These are phyloP conservation scores for Ectemnius cavifrons DNA, from an alignment of 2,888 invertebrate genomes.

Conservation along the genomic window DNA sequence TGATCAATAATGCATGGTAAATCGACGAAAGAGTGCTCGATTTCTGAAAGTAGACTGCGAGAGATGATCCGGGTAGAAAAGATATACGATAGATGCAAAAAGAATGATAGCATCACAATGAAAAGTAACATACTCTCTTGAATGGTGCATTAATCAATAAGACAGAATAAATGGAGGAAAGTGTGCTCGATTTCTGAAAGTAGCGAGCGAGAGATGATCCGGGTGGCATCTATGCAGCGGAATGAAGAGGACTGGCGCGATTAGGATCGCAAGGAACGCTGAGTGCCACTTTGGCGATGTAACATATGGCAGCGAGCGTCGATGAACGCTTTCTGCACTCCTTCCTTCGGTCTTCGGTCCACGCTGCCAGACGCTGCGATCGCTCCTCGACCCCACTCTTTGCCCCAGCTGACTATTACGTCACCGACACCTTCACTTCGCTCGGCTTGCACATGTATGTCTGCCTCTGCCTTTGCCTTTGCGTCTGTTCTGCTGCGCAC, in stretches of 20 bases:
- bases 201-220: too few relatives aligned
- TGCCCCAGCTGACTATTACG: conserved; percentile 50
- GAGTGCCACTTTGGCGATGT: background rate
- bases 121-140: too few relatives aligned
- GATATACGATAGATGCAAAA: too few relatives aligned
- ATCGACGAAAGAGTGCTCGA: too few relatives aligned
- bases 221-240: background rate
- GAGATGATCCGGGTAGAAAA: too few relatives aligned
- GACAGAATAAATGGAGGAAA: too few relatives aligned
- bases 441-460: conserved; percentile 23
- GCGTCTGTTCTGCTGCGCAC: too few relatives aligned
- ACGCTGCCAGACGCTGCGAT: conserved; percentile 18
- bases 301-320: background rate
- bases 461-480: conserved; percentile 24
- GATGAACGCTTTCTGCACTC: background rate
- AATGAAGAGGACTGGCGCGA: background rate
- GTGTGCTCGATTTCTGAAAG: too few relatives aligned
- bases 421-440: conserved; percentile 62
- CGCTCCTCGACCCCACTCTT: conserved; percentile 29
- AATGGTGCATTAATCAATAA: too few relatives aligned
- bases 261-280: background rate
- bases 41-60: too few relatives aligned
- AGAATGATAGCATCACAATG: too few relatives aligned
- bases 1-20: too few relatives aligned
- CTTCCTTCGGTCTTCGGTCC: background rate